A percentile compares a stretch with the other conserved stretches of the same genome.
These are phyloP conservation scores for Alviniconcha strummeri DNA, from an alignment of 2,888 invertebrate species.

Conservation along the genomic window DNA sequence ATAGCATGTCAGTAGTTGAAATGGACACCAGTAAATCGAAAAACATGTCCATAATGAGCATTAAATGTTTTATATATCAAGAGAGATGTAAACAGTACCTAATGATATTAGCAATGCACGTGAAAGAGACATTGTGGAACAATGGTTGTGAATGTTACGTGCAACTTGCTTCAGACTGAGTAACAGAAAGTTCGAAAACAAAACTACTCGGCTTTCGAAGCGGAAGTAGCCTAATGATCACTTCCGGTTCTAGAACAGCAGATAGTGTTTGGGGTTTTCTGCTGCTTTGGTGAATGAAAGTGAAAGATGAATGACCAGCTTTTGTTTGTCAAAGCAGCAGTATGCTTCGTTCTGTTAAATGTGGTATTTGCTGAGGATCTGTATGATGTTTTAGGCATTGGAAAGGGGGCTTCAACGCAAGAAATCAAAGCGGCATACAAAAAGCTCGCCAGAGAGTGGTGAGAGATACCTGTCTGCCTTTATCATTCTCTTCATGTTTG, in stretches of 20 bases:
- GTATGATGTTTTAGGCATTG: conserved; percentile 67
- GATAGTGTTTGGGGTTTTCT: background rate
- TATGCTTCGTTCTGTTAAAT: background rate
- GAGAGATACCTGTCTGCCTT: conserved; percentile 34
- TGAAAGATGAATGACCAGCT: background rate
- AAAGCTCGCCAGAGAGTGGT: conserved; percentile 71
- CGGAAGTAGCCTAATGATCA: background rate
- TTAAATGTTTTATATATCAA: too few relatives aligned
- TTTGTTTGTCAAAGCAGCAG: background rate
- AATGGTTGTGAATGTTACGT: too few relatives aligned
- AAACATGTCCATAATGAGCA: too few relatives aligned
- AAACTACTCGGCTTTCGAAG: background rate
- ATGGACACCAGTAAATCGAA: too few relatives aligned
- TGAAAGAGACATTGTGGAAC: too few relatives aligned
- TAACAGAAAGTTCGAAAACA: background rate
- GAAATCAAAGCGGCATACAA: conserved; percentile 72
- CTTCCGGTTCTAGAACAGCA: conserved; percentile 23
- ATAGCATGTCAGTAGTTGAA: too few relatives aligned
- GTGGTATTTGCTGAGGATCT: conserved; percentile 53
- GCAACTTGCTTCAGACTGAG: too few relatives aligned
- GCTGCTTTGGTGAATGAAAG: background rate
- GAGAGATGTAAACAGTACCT: too few relatives aligned
- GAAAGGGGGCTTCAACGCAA: conserved; percentile 61
- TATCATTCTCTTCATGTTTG: too few relatives aligned
- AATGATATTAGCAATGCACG: too few relatives aligned